Percentiles rank a stretch among this genome's conserved stretches.
phyloP scores from a whole-genome alignment of 2,113 vertebrate genomes.

The Gasterosteus nipponicus region DNA sequence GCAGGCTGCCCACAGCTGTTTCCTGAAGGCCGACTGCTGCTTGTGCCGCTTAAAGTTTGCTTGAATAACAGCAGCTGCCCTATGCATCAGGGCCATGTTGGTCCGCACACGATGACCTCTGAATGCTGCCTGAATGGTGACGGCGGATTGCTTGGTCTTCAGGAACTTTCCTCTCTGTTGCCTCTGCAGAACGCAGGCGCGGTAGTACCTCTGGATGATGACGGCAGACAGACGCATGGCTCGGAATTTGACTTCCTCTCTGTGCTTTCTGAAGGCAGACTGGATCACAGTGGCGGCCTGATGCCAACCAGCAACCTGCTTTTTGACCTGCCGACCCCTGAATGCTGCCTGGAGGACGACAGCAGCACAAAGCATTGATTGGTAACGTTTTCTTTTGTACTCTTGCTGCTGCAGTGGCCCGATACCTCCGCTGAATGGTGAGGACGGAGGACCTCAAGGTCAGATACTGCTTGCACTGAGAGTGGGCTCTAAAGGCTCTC shows the following conservation, averaged over 20 bases:
- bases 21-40: conserved; percentile 72
- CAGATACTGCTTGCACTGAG: conserved; percentile 6
- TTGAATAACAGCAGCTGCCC: conserved; percentile 83
- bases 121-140: conserved; percentile 76
- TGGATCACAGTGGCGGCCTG: conserved; percentile 72
- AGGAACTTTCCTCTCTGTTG: conserved; percentile 72
- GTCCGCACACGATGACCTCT: conserved; percentile 66
- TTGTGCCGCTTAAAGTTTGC: conserved; percentile 77
- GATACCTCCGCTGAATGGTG: conserved; percentile 37
- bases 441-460: conserved; percentile 3
- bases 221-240: conserved; percentile 79
- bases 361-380: conserved; percentile 10
- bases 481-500: conserved; percentile 17
- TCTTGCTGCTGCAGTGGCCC: conserved; percentile 29
- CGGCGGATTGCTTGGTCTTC: conserved; percentile 55
- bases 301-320: not conserved
- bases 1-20: conserved; percentile 66
- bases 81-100: conserved; percentile 45
- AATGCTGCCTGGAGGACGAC: not conserved
- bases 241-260: conserved; percentile 70
- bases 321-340: not conserved
- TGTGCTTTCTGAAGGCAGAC: conserved; percentile 82
- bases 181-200: conserved; percentile 70
- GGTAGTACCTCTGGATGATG: conserved; percentile 83
- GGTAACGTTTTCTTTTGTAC: conserved; percentile 75